phyloP scores from a whole-genome alignment of 1,140 invertebrate species.

The Caenorhabditis inopinata region DNA sequence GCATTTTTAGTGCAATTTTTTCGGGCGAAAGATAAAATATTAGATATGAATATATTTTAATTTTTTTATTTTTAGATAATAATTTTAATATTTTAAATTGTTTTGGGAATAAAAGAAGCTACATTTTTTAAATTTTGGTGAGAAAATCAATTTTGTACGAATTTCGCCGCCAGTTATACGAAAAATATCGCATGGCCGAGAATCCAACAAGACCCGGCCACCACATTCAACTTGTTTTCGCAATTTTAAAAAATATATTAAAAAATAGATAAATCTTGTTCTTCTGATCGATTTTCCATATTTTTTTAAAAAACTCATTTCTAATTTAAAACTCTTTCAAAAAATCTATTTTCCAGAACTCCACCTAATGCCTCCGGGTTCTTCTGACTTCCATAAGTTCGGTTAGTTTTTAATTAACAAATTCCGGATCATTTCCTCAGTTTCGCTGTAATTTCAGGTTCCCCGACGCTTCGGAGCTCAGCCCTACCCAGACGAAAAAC shows the following conservation, averaged over 20 bases:
- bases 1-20: too few species aligned
- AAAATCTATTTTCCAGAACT: too few species aligned
- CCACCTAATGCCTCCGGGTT: neutral
- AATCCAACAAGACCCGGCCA: neutral
- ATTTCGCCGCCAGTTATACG: neutral
- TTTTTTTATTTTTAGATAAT: too few species aligned
- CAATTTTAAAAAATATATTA: neutral
- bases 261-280: neutral
- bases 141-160: too few species aligned
- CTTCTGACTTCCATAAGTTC: neutral
- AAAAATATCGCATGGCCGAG: neutral
- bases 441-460: neutral
- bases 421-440: neutral
- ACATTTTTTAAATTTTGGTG: too few species aligned
- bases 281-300: neutral
- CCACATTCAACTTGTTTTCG: neutral
- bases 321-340: too few species aligned
- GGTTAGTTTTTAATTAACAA: neutral
- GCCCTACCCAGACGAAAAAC: neutral
- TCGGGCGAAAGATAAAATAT: too few species aligned
- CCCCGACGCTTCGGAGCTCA: neutral
- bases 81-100: too few species aligned
- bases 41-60: too few species aligned
- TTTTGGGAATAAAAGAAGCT: too few species aligned
- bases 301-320: neutral